phyloP scores from a whole-genome alignment of 2,797 vertebrate species.

The Alosa sapidissima region DNA sequence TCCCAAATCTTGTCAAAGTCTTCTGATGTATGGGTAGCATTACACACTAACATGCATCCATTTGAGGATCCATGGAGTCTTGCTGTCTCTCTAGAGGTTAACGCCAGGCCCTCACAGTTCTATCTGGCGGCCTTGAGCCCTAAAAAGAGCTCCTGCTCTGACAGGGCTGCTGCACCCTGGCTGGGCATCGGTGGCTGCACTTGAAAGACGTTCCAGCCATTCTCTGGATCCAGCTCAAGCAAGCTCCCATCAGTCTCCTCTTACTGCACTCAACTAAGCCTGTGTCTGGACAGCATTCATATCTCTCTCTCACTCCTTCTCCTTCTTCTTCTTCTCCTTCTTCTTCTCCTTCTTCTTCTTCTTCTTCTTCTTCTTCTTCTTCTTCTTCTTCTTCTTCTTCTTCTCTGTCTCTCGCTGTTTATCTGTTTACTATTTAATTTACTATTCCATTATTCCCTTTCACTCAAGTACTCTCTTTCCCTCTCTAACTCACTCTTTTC shows the following conservation, averaged over 20 bases:
- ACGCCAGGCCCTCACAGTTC: neutral
- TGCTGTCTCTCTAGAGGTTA: neutral
- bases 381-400: neutral
- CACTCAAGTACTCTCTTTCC: neutral
- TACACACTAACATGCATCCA: neutral
- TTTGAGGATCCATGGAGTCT: neutral
- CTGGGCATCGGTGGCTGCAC: neutral
- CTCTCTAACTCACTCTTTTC: neutral
- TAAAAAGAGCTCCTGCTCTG: neutral
- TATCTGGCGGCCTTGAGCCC: neutral
- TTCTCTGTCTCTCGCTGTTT: neutral
- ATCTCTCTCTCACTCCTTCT: neutral
- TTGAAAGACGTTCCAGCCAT: slow-evolving; percentile 31
- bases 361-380: neutral
- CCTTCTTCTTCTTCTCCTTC: neutral
- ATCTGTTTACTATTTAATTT: neutral
- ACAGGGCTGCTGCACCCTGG: neutral
- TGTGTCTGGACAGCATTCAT: slow-evolving; percentile 46
- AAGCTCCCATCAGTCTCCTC: neutral
- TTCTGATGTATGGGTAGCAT: too few species aligned
- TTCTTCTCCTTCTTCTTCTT: neutral
- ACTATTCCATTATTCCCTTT: neutral
- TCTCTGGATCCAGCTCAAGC: slow-evolving; percentile 23
- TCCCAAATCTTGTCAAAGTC: too few species aligned
- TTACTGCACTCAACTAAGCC: neutral